Base-by-base conservation (phyloP, 2,113 vertebrate genomes). In the Chitala chitala region DNA sequence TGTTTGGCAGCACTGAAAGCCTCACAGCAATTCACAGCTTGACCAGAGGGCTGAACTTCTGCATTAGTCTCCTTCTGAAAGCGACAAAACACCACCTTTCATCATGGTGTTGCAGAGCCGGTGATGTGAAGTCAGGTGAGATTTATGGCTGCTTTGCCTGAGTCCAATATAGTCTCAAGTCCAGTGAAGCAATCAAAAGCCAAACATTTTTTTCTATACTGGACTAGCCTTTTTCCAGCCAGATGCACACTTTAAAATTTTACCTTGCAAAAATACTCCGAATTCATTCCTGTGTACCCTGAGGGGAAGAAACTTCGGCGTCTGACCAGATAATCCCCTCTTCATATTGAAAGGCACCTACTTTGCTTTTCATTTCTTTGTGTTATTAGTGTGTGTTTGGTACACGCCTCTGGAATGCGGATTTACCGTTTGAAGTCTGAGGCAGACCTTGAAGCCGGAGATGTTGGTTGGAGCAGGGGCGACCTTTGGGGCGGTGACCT, bases 311-410 rank as follows among this genome's bases (percentile, higher is more conserved):
- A 85, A 84, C 84, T 91, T 87, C 89, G 87, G 83, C 72, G 85
- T 87, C 90, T 82, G 83, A 80, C 74, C 77, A 81, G 81, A 85
- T 92, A 92, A 92, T 90, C 89, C 89, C 83, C 80, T 81, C 83
- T 83, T 83, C 82, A 88, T 83, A 91, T 91, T 90, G 90, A 86
- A 90, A 85, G 76, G 89, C 92, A 93, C 91, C 91, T 93, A 91
- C 88, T 92, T 92, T 88, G 82, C 81, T 89, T 93, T 92, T 91
- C 86, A 89, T 92, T 90, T 92, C 89, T 91, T 86, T 84, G 89
- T 85, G 88, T 91, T 93, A 93, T 93, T 93, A 89, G 87, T 88
- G 89, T 87, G 91, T 90, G 92, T 92, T 63, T 92, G 90, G 90
- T 92, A 94, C 91, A 93, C 82, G 89, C 81, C 79, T 85, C 78